These are phyloP conservation scores for Megalurothrips usitatus DNA, from an alignment of 2,888 invertebrate genomes.

Conservation along the genomic window DNA sequence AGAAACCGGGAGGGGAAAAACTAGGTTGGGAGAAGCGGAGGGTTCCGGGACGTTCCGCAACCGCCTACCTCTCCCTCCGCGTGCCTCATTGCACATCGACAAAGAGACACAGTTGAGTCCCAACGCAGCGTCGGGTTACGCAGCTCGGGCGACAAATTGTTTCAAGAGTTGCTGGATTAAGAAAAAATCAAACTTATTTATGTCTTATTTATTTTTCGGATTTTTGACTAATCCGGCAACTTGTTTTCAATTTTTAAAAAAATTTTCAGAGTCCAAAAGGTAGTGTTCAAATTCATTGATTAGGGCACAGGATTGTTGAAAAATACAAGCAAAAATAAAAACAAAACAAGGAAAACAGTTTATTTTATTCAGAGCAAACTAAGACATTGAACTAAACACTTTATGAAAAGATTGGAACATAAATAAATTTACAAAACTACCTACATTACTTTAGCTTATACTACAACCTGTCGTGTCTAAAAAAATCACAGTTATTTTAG, in stretches of 20 bases:
- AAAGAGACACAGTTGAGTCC: too few species aligned
- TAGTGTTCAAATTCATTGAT: not conserved
- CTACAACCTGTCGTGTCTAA: not conserved
- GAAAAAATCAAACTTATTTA: constrained; percentile 12
- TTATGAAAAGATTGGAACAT: not conserved
- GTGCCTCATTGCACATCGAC: too few species aligned
- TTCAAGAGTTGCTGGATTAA: not conserved
- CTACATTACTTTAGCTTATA: not conserved
- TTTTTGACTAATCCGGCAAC: constrained; percentile 26
- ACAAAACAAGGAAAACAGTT: not conserved
- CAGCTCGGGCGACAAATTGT: too few species aligned
- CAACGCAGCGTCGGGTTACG: too few species aligned
- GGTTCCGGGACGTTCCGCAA: too few species aligned
- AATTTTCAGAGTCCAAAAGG: not conserved
- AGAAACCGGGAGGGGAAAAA: too few species aligned
- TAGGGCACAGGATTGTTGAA: not conserved
- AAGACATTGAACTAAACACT: not conserved
- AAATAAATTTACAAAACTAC: not conserved
- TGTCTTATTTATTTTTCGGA: not conserved
- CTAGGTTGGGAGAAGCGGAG: too few species aligned
- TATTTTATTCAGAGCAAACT: not conserved
- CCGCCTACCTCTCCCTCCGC: too few species aligned
- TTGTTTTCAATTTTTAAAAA: not conserved
- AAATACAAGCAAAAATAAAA: not conserved
- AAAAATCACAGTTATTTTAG: not conserved